A percentile compares a stretch with the other conserved stretches of the same genome.
These are phyloP conservation scores for Chrysolina haemoptera DNA, from an alignment of 2,888 invertebrate genomes.

Conservation along the genomic window DNA sequence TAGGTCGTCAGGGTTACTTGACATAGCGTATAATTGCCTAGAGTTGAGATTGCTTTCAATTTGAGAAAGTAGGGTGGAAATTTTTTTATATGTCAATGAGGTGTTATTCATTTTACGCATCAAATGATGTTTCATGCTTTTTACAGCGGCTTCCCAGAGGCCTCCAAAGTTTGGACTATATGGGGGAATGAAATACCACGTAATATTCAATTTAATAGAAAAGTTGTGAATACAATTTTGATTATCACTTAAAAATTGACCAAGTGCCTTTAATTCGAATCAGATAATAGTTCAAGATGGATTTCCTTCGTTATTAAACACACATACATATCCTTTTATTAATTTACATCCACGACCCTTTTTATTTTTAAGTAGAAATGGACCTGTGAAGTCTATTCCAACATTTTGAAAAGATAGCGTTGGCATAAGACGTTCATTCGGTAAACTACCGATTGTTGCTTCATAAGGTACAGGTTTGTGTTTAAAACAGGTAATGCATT, in stretches of 20 bases:
- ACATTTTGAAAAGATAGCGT: too few relatives aligned
- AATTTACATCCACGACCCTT: too few relatives aligned
- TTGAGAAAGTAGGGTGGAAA: not conserved
- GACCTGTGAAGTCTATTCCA: too few relatives aligned
- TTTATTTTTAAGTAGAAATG: too few relatives aligned
- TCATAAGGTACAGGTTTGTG: constrained; percentile 36
- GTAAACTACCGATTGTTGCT: constrained; percentile 57
- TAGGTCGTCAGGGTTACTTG: not conserved
- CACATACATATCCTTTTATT: too few relatives aligned
- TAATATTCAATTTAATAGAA: not conserved
- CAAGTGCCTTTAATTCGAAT: too few relatives aligned
- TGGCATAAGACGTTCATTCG: constrained; percentile 39
- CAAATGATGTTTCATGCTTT: not conserved
- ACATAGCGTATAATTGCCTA: not conserved
- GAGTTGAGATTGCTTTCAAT: not conserved
- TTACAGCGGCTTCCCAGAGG: not conserved
- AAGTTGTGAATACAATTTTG: too few relatives aligned
- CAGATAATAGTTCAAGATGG: too few relatives aligned
- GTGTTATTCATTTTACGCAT: not conserved
- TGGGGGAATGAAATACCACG: not conserved
- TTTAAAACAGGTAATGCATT: constrained; percentile 46
- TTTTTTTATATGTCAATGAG: not conserved
- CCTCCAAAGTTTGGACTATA: not conserved
- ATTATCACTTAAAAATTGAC: too few relatives aligned
- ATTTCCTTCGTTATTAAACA: too few relatives aligned